Conservation (phyloP, 2,113 vertebrate species). For the Chlorodrepanis virens region DNA sequence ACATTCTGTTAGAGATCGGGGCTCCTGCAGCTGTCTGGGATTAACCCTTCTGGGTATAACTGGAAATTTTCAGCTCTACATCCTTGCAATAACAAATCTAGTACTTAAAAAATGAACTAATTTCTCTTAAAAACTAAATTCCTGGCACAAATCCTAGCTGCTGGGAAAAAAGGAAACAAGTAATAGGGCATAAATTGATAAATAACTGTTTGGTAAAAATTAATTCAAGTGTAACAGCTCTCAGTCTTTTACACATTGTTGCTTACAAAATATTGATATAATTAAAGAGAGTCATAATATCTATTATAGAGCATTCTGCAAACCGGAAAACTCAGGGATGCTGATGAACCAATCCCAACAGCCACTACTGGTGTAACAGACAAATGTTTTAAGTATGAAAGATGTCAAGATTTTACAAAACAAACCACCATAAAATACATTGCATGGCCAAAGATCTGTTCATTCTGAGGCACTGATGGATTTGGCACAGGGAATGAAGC, state of each 20-base stretch:
- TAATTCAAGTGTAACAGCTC: background rate
- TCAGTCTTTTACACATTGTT: background rate
- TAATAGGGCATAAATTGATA: background rate
- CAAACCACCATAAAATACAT: background rate
- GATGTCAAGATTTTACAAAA: background rate
- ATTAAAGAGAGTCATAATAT: background rate
- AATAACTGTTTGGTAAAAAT: background rate
- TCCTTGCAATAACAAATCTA: background rate
- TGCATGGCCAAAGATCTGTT: background rate
- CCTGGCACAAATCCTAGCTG: background rate
- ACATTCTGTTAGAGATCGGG: background rate
- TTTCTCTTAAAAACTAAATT: background rate
- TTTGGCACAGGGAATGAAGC: background rate
- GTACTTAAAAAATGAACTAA: background rate
- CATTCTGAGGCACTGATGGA: background rate
- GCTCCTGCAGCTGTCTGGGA: constrained; percentile 27
- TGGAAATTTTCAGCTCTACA: background rate
- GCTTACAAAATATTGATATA: background rate
- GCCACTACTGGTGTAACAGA: background rate
- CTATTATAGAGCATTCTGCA: background rate
- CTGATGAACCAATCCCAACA: background rate
- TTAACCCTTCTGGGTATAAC: constrained; percentile 9
- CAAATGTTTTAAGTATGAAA: background rate
- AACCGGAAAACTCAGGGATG: background rate
- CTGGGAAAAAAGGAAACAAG: background rate